Evolutionary conservation across 23 tunicate species (phyloP).

Genomic region (Ciona savignyi): DNA sequence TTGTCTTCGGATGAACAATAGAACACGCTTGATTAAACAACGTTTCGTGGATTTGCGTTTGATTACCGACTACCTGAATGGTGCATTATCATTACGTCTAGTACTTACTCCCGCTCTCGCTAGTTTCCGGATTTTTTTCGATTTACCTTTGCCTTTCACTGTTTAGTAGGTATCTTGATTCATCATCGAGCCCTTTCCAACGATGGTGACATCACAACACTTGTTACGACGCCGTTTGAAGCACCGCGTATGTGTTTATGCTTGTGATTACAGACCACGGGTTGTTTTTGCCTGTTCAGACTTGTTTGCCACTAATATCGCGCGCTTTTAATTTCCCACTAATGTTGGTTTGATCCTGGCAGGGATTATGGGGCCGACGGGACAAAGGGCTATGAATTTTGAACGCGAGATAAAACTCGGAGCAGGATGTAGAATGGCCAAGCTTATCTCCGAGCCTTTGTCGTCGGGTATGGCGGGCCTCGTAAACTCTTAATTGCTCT

Average conservation of each 20-base stretch:
- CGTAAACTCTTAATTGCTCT: neutral
- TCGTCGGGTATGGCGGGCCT: neutral
- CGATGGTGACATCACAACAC: no score
- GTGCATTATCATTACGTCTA: neutral
- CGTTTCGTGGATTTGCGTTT: conserved; percentile 1
- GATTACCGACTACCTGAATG: neutral
- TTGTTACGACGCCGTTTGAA: neutral
- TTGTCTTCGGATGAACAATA: neutral
- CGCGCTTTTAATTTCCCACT: neutral
- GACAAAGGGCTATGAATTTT: neutral
- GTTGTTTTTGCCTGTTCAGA: neutral
- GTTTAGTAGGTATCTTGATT: no score
- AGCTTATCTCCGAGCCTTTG: neutral
- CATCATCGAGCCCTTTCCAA: no score
- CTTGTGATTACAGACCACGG: neutral
- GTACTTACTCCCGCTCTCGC: neutral
- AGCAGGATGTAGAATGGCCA: conserved; percentile 1
- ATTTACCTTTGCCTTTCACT: neutral
- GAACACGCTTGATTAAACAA: neutral
- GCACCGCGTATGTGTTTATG: neutral
- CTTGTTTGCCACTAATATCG: neutral
- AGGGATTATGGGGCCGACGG: neutral
- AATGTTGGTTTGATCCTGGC: neutral
- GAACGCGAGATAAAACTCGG: neutral
- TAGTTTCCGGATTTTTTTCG: neutral